Evolutionary conservation across 2,888 invertebrate species (phyloP).

Genomic region (Tipula lateralis): DNA sequence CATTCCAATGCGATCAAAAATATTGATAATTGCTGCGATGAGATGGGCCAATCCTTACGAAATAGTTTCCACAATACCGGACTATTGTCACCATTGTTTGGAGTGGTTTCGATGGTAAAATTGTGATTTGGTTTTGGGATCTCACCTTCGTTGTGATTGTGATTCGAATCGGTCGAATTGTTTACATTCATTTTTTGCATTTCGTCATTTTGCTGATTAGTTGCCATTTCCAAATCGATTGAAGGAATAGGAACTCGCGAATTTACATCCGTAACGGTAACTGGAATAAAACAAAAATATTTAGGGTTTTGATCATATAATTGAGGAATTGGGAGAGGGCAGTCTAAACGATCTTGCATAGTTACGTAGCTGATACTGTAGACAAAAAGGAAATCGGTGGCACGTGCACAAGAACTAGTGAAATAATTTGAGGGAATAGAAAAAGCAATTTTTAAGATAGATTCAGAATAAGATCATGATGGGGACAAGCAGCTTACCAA

Average conservation of each 20-base stretch:
- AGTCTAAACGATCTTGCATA: too few species aligned
- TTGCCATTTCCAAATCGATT: constrained; percentile 33
- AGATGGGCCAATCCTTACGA: constrained; percentile 42
- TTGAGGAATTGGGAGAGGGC: too few species aligned
- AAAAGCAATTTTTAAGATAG: too few species aligned
- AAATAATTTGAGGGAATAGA: too few species aligned
- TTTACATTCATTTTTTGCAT: constrained; percentile 31
- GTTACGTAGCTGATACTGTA: too few species aligned
- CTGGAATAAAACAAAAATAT: not conserved
- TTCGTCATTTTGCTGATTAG: constrained; percentile 30
- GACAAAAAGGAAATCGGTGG: too few species aligned
- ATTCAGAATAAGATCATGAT: too few species aligned
- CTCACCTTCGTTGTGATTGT: not conserved
- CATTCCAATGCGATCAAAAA: constrained; percentile 43
- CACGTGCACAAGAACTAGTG: too few species aligned
- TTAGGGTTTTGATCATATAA: not conserved
- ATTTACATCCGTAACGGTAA: not conserved
- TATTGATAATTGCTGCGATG: constrained; percentile 45
- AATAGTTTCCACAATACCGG: constrained; percentile 43
- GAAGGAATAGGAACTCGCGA: constrained; percentile 29
- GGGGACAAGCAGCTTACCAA: too few species aligned
- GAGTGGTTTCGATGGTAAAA: not conserved
- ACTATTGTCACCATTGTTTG: constrained; percentile 29
- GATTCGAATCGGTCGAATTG: not conserved
- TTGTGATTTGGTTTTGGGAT: not conserved